Percentiles rank a stretch among this genome's conserved stretches.
Evolutionary conservation across 2,888 invertebrate species (phyloP).

Genomic region (Timandra comae): DNA sequence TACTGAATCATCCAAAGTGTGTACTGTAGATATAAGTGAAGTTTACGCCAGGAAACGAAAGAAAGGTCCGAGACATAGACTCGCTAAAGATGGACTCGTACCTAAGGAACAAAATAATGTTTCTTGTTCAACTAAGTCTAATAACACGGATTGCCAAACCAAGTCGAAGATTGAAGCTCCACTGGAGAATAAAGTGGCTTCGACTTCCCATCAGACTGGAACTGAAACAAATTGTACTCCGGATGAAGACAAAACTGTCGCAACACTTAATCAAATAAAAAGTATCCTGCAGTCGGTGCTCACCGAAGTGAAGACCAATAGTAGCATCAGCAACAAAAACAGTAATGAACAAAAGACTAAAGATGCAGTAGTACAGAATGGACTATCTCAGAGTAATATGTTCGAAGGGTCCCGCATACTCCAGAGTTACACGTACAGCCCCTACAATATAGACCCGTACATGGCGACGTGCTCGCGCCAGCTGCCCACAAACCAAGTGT

Average conservation of each 20-base stretch:
- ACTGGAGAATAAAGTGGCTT: constrained; percentile 1
- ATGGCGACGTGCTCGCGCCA: constrained; percentile 38
- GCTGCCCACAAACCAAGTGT: constrained; percentile 28
- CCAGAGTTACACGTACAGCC: constrained; percentile 48
- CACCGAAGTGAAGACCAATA: constrained; percentile 52
- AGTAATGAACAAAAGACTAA: constrained; percentile 33
- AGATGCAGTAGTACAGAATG: constrained; percentile 54
- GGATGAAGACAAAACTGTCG: constrained; percentile 43
- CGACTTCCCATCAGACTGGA: no score
- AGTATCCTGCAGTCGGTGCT: constrained; percentile 55
- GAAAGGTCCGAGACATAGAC: constrained; percentile 9
- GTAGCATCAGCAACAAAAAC: constrained; percentile 23
- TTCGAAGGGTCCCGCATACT: constrained; percentile 40
- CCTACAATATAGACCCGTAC: constrained; percentile 39
- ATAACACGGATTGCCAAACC: constrained; percentile 41
- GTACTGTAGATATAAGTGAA: constrained; percentile 39
- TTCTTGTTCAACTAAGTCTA: constrained; percentile 30
- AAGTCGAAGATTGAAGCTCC: constrained; percentile 13
- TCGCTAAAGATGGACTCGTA: constrained; percentile 7
- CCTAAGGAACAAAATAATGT: constrained; percentile 32
- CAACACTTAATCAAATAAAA: constrained; percentile 57
- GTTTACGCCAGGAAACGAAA: constrained; percentile 31
- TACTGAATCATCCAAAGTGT: constrained; percentile 30
- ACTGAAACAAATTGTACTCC: constrained; percentile 14
- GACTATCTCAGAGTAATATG: constrained; percentile 37